A percentile compares a stretch with the other conserved stretches of the same genome.
These are phyloP conservation scores for Lerema accius DNA, from an alignment of 1,140 invertebrate genomes.

Conservation along the genomic window DNA sequence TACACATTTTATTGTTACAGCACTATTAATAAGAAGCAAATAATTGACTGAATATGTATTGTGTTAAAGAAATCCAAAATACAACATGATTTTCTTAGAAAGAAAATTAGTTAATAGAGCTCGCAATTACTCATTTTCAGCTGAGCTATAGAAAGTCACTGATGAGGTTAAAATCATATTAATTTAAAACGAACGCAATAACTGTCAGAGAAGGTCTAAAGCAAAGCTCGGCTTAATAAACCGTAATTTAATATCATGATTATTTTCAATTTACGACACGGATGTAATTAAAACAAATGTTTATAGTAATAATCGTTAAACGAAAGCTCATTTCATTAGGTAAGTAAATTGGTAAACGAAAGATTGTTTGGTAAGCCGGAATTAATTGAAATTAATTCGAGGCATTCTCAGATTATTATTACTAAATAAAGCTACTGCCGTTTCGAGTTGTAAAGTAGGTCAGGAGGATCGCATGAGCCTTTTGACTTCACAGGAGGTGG, in stretches of 20 bases:
- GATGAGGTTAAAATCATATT: no score
- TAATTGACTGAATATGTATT: no score
- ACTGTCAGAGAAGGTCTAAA: not conserved
- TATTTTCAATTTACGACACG: conserved; percentile 26
- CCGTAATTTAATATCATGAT: conserved; percentile 19
- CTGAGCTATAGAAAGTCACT: no score
- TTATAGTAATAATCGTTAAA: conserved; percentile 29
- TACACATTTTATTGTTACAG: no score
- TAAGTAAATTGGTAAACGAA: conserved; percentile 4
- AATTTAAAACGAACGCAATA: no score
- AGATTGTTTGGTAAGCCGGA: conserved; percentile 17
- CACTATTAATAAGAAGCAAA: no score
- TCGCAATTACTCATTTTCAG: no score
- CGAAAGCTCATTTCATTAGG: conserved; percentile 20
- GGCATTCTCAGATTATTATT: conserved; percentile 20
- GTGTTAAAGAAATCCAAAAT: no score
- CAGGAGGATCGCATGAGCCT: not conserved
- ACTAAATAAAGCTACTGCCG: not conserved
- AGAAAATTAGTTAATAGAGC: no score
- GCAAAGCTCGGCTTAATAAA: conserved; percentile 4
- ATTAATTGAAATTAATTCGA: conserved; percentile 25
- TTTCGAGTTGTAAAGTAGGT: not conserved
- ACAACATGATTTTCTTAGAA: no score
- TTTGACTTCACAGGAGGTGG: not conserved
- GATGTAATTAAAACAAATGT: conserved; percentile 29